Evolutionary conservation across 2,888 invertebrate species (phyloP).

Genomic region (Escarpia spicata): DNA sequence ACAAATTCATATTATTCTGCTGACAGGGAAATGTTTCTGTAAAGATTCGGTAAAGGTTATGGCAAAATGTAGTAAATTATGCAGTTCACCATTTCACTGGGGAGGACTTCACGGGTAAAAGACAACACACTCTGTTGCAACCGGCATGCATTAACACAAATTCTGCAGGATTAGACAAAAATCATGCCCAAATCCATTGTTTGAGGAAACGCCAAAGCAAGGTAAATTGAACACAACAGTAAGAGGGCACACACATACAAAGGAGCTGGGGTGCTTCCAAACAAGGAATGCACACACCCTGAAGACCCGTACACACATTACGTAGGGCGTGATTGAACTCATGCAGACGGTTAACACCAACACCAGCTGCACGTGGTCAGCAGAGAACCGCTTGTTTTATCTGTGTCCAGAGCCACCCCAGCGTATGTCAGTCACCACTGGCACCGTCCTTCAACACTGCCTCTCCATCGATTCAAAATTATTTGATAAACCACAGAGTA

Average conservation of each 20-base stretch:
- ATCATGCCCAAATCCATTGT: not conserved
- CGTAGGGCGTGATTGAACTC: not conserved
- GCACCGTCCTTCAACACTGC: not conserved
- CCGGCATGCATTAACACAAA: not conserved
- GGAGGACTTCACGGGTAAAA: not conserved
- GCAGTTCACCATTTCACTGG: not conserved
- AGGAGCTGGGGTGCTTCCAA: not conserved
- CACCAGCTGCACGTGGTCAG: not conserved
- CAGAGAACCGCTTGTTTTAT: not conserved
- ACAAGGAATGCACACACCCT: not conserved
- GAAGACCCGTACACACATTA: not conserved
- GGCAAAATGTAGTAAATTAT: not conserved
- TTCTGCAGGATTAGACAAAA: not conserved
- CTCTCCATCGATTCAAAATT: not conserved
- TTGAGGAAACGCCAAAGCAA: not conserved
- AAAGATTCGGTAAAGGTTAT: not conserved
- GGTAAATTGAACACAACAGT: not conserved
- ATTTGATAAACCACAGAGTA: not conserved
- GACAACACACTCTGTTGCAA: not conserved
- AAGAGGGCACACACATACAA: not conserved
- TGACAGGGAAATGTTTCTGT: not conserved
- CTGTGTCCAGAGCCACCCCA: not conserved
- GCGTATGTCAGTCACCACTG: not conserved
- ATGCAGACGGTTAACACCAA: not conserved
- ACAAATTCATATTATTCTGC: not conserved